These are phyloP conservation scores for Galaxea fascicularis DNA, from an alignment of 92 coral and sea anemone genomes.

Conservation along the genomic window DNA sequence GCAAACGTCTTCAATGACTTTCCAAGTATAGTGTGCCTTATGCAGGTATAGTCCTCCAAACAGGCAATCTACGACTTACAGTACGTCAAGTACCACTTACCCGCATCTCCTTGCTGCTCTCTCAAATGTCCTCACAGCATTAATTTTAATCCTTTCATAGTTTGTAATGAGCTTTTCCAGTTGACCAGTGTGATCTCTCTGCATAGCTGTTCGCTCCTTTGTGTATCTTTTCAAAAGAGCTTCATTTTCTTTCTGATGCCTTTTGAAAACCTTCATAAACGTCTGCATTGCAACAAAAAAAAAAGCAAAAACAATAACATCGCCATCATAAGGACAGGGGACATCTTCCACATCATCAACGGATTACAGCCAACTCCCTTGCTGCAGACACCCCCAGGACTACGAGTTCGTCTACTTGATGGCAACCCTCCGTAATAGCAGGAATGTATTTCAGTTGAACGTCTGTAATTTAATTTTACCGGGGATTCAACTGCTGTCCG, in stretches of 20 bases:
- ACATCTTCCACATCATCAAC: not conserved
- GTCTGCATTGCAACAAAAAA: constrained; percentile 50
- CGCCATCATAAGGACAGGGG: not conserved
- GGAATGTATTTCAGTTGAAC: too few species aligned
- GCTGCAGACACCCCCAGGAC: too few species aligned
- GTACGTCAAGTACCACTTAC: constrained; percentile 43
- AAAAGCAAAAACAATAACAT: not conserved
- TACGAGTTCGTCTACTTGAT: too few species aligned
- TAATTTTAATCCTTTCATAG: constrained; percentile 87
- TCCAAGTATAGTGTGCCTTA: too few species aligned
- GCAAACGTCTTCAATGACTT: too few species aligned
- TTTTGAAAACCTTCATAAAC: constrained; percentile 79
- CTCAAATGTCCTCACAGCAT: constrained; percentile 83
- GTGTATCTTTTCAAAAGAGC: constrained; percentile 78
- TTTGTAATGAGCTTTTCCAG: constrained; percentile 84
- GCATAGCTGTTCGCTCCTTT: constrained; percentile 87
- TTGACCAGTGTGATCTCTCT: constrained; percentile 82
- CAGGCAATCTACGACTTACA: not conserved
- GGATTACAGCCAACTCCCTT: too few species aligned
- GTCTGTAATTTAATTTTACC: too few species aligned
- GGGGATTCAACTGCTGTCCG: too few species aligned
- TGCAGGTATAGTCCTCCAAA: too few species aligned
- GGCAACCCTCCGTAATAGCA: too few species aligned
- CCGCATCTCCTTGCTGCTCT: constrained; percentile 72
- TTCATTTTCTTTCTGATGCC: constrained; percentile 91